Conservation (phyloP, 2,797 vertebrate species). For the Arnoldichthys spilopterus region DNA sequence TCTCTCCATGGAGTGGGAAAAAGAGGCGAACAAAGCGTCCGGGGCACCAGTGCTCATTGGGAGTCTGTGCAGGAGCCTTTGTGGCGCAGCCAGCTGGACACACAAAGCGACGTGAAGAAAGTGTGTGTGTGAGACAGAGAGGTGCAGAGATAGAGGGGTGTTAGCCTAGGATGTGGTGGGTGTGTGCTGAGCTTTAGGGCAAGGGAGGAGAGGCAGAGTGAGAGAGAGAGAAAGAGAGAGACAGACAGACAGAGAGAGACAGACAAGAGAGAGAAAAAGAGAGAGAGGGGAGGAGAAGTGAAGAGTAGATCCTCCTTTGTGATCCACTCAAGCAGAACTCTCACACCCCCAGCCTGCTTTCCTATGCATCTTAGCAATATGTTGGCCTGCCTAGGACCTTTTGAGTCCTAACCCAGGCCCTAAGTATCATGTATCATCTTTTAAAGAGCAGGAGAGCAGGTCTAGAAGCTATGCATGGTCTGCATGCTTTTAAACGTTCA, state of each 20-base stretch:
- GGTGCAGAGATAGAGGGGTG: slow-evolving; percentile 53
- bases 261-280: slow-evolving; percentile 32
- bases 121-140: slow-evolving; percentile 59
- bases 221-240: slow-evolving; percentile 35
- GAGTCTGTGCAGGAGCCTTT: slow-evolving; percentile 77
- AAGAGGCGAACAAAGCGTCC: slow-evolving; percentile 84
- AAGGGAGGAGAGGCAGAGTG: slow-evolving; percentile 22
- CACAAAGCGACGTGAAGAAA: slow-evolving; percentile 79
- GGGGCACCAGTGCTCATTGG: slow-evolving; percentile 77
- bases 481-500: slow-evolving; percentile 12
- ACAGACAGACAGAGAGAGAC: too few species aligned
- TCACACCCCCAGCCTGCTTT: slow-evolving; percentile 69
- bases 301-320: slow-evolving; percentile 74
- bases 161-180: slow-evolving; percentile 68
- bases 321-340: slow-evolving; percentile 84
- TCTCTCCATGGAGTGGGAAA: slow-evolving; percentile 86
- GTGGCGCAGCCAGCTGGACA: slow-evolving; percentile 85
- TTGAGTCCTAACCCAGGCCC: slow-evolving; percentile 36
- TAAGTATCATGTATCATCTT: slow-evolving; percentile 40
- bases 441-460: neutral
- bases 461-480: slow-evolving; percentile 13
- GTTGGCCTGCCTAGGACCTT: slow-evolving; percentile 38
- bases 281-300: slow-evolving; percentile 48
- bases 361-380: slow-evolving; percentile 48
- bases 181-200: slow-evolving; percentile 65